phyloP scores from a whole-genome alignment of 2,888 invertebrate genomes.

The Notocelia uddmanniana region DNA sequence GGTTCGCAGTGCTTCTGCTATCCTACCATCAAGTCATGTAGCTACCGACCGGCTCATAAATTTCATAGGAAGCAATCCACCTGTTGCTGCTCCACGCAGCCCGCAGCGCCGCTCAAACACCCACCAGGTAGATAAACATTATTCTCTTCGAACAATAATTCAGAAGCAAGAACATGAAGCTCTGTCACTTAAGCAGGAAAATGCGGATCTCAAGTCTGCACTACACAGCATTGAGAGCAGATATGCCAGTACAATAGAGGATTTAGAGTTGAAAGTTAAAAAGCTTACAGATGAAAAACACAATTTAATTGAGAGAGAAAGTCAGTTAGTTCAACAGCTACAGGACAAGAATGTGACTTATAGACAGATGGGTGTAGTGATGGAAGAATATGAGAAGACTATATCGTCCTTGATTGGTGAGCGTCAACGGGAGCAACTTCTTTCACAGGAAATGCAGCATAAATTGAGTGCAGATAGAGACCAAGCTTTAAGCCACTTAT shows the following conservation, averaged over 20 bases:
- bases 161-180: conserved; percentile 79
- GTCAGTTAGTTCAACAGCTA: conserved; percentile 69
- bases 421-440: conserved; percentile 88
- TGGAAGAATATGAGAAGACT: conserved; percentile 92
- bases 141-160: conserved; percentile 69
- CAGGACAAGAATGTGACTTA: conserved; percentile 73
- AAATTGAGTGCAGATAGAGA: conserved; percentile 84
- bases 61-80: conserved; percentile 73
- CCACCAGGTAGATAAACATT: conserved; percentile 69
- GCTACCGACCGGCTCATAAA: conserved; percentile 77
- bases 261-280: conserved; percentile 67
- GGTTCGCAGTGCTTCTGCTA: conserved; percentile 78
- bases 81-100: conserved; percentile 72
- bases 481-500: conserved; percentile 85
- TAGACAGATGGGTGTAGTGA: conserved; percentile 88
- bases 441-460: conserved; percentile 76
- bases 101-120: conserved; percentile 60
- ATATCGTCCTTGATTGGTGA: conserved; percentile 90
- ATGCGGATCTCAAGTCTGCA: conserved; percentile 70
- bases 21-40: conserved; percentile 73
- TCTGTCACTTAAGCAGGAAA: conserved; percentile 70
- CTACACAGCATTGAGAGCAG: conserved; percentile 71
- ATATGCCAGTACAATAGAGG: conserved; percentile 64
- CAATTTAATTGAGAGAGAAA: conserved; percentile 64
- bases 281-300: conserved; percentile 72